phyloP scores from a whole-genome alignment of 2,888 invertebrate species.

The Agrypnus murinus region DNA sequence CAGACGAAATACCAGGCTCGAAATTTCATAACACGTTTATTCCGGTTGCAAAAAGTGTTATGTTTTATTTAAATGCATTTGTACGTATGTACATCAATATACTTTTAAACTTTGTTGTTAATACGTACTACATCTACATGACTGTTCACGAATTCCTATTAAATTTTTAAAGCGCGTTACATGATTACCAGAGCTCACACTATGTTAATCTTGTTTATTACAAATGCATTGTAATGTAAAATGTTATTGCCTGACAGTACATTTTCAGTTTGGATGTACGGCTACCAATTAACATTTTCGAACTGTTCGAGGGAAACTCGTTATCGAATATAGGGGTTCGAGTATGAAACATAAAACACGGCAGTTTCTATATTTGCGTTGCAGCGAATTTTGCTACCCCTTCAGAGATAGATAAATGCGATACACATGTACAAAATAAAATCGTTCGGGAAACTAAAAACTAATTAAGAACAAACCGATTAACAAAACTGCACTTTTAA shows the following conservation, averaged over 20 bases:
- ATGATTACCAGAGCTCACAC: constrained; percentile 49
- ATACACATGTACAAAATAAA: not conserved
- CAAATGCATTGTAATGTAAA: constrained; percentile 54
- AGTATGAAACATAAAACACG: constrained; percentile 4
- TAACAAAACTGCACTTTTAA: constrained; percentile 55
- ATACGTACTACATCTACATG: constrained; percentile 51
- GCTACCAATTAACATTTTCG: constrained; percentile 47
- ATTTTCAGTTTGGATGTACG: constrained; percentile 46
- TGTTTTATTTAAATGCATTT: constrained; percentile 59
- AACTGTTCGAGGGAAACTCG: constrained; percentile 43
- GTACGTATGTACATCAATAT: constrained; percentile 55
- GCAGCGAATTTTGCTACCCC: not conserved
- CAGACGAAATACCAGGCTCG: constrained; percentile 44
- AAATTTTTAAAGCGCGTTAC: constrained; percentile 56
- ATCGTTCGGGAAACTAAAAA: not conserved
- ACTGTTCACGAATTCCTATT: constrained; percentile 54
- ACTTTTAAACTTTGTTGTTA: constrained; percentile 57
- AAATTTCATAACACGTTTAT: constrained; percentile 52
- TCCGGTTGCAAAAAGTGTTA: constrained; percentile 47
- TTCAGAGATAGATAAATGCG: not conserved
- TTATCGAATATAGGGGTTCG: constrained; percentile 37
- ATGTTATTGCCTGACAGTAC: constrained; percentile 47
- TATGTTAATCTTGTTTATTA: constrained; percentile 59
- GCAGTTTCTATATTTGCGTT: constrained; percentile 21
- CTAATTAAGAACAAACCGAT: constrained; percentile 34